phyloP scores from a whole-genome alignment of 2,113 vertebrate species.

The Peromyscus maniculatus region DNA sequence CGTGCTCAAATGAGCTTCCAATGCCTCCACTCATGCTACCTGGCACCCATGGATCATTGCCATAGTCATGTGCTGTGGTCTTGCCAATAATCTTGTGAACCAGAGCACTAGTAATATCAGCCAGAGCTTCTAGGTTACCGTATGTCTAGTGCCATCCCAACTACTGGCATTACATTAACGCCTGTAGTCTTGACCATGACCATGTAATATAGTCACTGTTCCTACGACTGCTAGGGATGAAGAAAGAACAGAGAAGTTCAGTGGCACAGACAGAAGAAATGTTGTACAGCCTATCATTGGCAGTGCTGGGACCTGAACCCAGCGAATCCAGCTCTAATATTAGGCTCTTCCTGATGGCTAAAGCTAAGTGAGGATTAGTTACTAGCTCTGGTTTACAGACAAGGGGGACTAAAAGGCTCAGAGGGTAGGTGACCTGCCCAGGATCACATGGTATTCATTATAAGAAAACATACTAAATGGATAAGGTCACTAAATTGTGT shows the following conservation, averaged over 20 bases:
- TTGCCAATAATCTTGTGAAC: not conserved
- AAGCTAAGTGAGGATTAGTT: not conserved
- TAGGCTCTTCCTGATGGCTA: not conserved
- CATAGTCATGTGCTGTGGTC: not conserved
- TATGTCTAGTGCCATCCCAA: not conserved
- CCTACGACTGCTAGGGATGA: not conserved
- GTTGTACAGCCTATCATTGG: not conserved
- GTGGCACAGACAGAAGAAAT: not conserved
- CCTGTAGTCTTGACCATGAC: not conserved
- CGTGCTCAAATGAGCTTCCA: not conserved
- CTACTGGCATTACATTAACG: not conserved
- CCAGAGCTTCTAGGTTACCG: not conserved
- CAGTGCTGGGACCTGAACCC: not conserved
- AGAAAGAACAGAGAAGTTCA: not conserved
- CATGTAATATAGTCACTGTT: not conserved
- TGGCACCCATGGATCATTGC: not conserved
- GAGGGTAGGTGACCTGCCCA: not conserved
- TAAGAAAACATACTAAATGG: not conserved
- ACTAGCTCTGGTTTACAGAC: not conserved
- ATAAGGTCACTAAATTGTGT: too few species aligned
- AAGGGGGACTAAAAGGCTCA: not conserved
- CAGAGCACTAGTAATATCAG: not conserved
- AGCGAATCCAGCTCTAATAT: not conserved
- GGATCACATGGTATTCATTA: not conserved
- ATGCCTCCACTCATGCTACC: not conserved